A percentile compares a stretch with the other conserved stretches of the same genome.
Evolutionary conservation across 2,113 vertebrate species (phyloP).

Genomic region (Ivindomyrus marchei): DNA sequence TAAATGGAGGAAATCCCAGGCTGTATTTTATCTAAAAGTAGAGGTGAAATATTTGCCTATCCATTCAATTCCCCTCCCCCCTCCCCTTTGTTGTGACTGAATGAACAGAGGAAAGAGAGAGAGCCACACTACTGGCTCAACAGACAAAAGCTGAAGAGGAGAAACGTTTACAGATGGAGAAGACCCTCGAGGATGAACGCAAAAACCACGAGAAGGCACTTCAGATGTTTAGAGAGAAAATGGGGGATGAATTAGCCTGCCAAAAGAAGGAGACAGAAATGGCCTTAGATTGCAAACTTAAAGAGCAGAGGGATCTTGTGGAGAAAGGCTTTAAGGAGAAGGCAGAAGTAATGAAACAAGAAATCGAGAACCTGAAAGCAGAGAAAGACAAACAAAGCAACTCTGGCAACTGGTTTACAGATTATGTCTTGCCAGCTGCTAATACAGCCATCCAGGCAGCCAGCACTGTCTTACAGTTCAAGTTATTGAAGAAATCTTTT

Average conservation of each 20-base stretch:
- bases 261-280: constrained; percentile 24
- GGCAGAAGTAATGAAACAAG: constrained; percentile 26
- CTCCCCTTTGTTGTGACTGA: background rate
- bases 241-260: constrained; percentile 26
- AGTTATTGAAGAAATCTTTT: background rate
- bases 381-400: background rate
- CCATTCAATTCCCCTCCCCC: background rate
- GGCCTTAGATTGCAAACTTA: constrained; percentile 37
- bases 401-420: background rate
- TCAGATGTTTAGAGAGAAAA: constrained; percentile 26
- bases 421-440: background rate
- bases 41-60: background rate
- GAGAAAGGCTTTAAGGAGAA: constrained; percentile 28
- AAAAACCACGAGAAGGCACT: constrained; percentile 22
- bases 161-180: constrained; percentile 13
- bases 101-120: constrained; percentile 27
- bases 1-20: background rate
- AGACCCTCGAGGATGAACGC: constrained; percentile 20
- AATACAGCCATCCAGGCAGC: background rate
- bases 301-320: constrained; percentile 28
- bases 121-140: constrained; percentile 23
- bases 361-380: constrained; percentile 29
- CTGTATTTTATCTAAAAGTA: background rate
- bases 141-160: constrained; percentile 25
- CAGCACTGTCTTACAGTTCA: background rate